Conservation (phyloP, 2,888 invertebrate species). For the Octodonta nipae region DNA sequence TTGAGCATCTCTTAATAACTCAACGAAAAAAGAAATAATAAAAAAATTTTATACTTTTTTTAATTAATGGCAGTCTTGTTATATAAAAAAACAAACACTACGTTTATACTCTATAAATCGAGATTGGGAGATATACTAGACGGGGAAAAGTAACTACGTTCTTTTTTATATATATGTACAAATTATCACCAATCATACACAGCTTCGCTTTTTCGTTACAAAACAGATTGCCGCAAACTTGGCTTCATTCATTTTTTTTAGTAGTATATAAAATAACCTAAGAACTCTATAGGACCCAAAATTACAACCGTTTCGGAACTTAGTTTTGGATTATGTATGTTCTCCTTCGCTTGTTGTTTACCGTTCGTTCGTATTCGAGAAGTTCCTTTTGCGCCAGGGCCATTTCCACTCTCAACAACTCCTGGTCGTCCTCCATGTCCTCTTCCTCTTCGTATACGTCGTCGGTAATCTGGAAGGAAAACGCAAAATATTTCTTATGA, state of each 20-base stretch:
- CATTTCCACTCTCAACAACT: slow-evolving; percentile 33
- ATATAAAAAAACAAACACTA: slow-evolving; percentile 8
- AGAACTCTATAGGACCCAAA: not conserved
- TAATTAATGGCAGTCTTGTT: slow-evolving; percentile 21
- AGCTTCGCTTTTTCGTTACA: slow-evolving; percentile 19
- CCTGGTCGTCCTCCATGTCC: slow-evolving; percentile 51
- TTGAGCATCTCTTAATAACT: no score
- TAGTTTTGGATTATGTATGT: slow-evolving; percentile 27
- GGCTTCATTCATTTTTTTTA: not conserved
- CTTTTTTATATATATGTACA: slow-evolving; percentile 21
- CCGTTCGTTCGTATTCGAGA: slow-evolving; percentile 29
- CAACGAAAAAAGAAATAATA: no score
- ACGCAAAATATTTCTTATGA: not conserved
- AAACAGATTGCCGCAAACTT: slow-evolving; percentile 3
- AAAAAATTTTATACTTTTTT: no score
- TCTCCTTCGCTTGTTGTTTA: slow-evolving; percentile 27
- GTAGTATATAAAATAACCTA: not conserved
- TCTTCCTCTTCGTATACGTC: slow-evolving; percentile 62
- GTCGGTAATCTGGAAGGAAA: slow-evolving; percentile 3
- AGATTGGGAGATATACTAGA: slow-evolving; percentile 7
- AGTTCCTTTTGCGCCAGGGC: slow-evolving; percentile 34
- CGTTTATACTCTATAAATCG: slow-evolving; percentile 4
- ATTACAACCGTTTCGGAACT: slow-evolving; percentile 1
- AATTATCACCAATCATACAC: slow-evolving; percentile 26
- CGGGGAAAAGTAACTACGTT: slow-evolving; percentile 12